Conservation (phyloP, 2,888 invertebrate species). For the Rhagonycha fulva region DNA sequence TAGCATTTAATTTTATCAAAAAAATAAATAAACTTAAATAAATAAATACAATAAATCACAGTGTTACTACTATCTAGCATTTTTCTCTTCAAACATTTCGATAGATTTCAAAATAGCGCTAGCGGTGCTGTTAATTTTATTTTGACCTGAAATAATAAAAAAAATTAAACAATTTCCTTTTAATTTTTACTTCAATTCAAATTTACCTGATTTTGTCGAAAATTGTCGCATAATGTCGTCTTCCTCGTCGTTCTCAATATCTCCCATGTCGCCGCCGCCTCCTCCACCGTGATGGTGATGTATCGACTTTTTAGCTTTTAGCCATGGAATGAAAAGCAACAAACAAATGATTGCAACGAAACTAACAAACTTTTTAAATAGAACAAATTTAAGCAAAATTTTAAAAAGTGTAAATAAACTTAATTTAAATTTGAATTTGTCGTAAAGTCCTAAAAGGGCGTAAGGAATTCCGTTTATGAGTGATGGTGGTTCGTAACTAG, state of each 20-base stretch:
- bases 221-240: slow-evolving; percentile 29
- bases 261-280: not conserved
- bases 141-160: slow-evolving; percentile 16
- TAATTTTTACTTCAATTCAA: not conserved
- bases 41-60: not conserved
- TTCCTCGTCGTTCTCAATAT: slow-evolving; percentile 10
- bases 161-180: not conserved
- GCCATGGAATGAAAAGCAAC: slow-evolving; percentile 70
- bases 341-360: slow-evolving; percentile 78
- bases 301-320: slow-evolving; percentile 43
- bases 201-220: not conserved
- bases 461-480: slow-evolving; percentile 58
- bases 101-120: not conserved
- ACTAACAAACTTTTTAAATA: slow-evolving; percentile 82
- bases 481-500: slow-evolving; percentile 30
- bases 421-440: slow-evolving; percentile 71
- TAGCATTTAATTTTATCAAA: not conserved
- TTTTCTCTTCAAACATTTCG: not conserved
- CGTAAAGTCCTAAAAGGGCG: slow-evolving; percentile 63
- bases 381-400: slow-evolving; percentile 72
- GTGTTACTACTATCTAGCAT: not conserved
- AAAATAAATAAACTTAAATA: not conserved
- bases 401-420: slow-evolving; percentile 75
- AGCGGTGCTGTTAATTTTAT: slow-evolving; percentile 21
- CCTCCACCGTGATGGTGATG: slow-evolving; percentile 15